These are phyloP conservation scores for Montipora efflorescens DNA, from an alignment of 64 coral and sea anemone species.

Conservation along the genomic window DNA sequence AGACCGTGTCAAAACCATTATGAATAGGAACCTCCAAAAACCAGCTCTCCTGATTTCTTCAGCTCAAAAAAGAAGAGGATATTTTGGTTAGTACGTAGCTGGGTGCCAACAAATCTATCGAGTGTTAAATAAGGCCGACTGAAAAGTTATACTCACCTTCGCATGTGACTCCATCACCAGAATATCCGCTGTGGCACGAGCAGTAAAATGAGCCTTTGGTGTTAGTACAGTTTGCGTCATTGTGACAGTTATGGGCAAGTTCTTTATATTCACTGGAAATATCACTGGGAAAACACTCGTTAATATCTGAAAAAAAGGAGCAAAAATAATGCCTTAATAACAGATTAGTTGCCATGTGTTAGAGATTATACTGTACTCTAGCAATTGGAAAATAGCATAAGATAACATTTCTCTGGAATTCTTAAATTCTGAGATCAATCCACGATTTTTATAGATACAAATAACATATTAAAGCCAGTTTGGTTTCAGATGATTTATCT, in stretches of 20 bases:
- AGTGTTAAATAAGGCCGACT: not conserved
- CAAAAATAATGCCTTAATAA: not conserved
- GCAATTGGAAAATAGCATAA: too few species aligned
- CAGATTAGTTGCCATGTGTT: not conserved
- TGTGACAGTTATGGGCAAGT: constrained; percentile 77
- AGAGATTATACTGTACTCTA: too few species aligned
- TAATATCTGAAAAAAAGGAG: constrained; percentile 41
- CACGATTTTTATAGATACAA: too few species aligned
- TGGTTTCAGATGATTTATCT: too few species aligned
- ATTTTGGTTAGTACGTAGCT: too few species aligned
- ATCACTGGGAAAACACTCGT: constrained; percentile 68
- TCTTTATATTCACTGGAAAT: constrained; percentile 56
- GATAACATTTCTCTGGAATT: too few species aligned
- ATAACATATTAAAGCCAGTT: too few species aligned
- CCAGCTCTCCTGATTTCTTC: too few species aligned
- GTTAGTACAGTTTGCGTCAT: constrained; percentile 85
- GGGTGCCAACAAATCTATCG: too few species aligned
- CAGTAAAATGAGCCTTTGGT: constrained; percentile 89
- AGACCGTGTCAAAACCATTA: not conserved
- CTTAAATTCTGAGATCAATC: too few species aligned
- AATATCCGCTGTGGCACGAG: constrained; percentile 76
- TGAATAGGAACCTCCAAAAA: too few species aligned
- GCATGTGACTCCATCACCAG: constrained; percentile 80
- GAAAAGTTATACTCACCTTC: constrained; percentile 15
- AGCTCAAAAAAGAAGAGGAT: too few species aligned